Base-by-base conservation (phyloP, 1,140 invertebrate genomes). In the Lepidostoma basale region DNA sequence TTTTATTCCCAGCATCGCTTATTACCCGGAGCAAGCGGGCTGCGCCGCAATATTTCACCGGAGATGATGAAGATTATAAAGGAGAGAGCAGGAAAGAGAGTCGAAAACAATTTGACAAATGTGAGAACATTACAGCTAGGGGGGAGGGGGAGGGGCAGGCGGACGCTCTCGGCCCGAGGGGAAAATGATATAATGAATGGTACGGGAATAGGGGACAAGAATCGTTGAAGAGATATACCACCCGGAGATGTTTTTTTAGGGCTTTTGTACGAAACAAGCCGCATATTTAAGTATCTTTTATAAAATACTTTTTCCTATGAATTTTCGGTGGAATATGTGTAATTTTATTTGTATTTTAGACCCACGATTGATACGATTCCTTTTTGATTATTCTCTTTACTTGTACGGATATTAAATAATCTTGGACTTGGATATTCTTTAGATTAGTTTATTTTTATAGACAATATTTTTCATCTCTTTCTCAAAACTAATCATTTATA, bases 61-160 rank as follows among this genome's bases (percentile, higher is more conserved):
- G 28, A 60, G 23, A 60, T 54, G 45, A 64, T 54, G 45, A 23
- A 64, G 45, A 64, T 52, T 64, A 64, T 39, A 36, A 4, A 23
- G 18, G 39, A 60, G 56, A 40, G 56, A 40, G 56, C 10, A 23
- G 16, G 56, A 56, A 18, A 64, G 62, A 64, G 62, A 64, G 62
- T 52, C 45, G 62, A 64, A 64, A 64, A 64, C 62, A 64, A 64
- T 64, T 64, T 64, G 62, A 52, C 47, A 64, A 64, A 64, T 64
- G 62, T 54, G 62, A 64, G 62, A 49, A 64, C 47, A 64, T 64
- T 64, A 39, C 62, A 10, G 45, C 3, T 3, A 39, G 25, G 14
- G 3, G 20, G 59, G 42, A 16, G 5, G 25, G 42, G 23, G n/a
- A n/a, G 0, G 20, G 9, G 36, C 20, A 39, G 25, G 8, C 18